Percentiles rank a stretch among this genome's conserved stretches.
Evolutionary conservation across 2,888 invertebrate genomes (phyloP).

Genomic region (Tolmerus cingulatus): DNA sequence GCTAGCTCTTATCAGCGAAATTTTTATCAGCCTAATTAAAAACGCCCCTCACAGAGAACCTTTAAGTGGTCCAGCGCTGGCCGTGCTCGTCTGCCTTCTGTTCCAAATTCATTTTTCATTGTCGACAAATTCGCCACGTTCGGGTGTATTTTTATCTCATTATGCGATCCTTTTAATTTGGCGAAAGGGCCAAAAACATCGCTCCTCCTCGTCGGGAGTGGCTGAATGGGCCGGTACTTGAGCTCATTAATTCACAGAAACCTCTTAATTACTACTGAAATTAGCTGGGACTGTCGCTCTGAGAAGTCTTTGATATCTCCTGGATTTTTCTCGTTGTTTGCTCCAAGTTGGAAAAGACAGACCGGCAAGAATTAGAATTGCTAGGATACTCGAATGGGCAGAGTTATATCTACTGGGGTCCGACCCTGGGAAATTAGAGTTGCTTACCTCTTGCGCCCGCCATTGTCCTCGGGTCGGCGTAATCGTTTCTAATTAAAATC

Average conservation of each 20-base stretch:
- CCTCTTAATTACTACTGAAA: not conserved
- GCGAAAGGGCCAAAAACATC: not conserved
- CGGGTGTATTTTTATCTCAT: not conserved
- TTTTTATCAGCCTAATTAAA: not conserved
- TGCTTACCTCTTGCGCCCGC: not conserved
- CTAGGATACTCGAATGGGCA: not conserved
- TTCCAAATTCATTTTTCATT: not conserved
- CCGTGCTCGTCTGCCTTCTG: not conserved
- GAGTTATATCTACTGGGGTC: not conserved
- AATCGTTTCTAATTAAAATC: not conserved
- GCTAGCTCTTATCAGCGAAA: not conserved
- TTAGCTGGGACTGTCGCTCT: not conserved
- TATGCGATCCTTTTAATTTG: not conserved
- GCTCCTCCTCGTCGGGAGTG: not conserved
- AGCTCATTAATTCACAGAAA: not conserved
- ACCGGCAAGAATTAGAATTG: not conserved
- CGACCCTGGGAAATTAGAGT: not conserved
- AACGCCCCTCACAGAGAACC: not conserved
- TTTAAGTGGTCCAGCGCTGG: not conserved
- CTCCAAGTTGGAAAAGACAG: not conserved
- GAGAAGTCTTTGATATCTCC: not conserved
- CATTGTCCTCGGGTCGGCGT: not conserved
- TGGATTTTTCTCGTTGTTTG: not conserved
- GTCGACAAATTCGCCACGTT: not conserved
- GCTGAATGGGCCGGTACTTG: not conserved